These are phyloP conservation scores for Procambarus virginalis DNA, from an alignment of 1,140 invertebrate species.

Conservation along the genomic window DNA sequence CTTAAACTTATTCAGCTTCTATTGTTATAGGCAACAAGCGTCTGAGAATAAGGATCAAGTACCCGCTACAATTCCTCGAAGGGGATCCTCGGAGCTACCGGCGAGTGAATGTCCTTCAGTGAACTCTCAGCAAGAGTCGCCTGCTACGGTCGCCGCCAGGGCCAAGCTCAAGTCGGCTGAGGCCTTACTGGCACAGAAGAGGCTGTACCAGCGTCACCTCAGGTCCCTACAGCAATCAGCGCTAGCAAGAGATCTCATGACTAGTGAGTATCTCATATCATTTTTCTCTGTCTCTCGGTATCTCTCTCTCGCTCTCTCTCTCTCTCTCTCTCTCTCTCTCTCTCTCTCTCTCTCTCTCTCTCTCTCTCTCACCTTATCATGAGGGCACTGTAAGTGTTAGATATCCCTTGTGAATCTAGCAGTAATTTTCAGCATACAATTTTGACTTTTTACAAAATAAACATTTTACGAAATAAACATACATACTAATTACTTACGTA, in stretches of 20 bases:
- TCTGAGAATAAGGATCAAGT: conserved; percentile 32
- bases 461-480: too few species aligned
- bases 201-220: conserved; percentile 53
- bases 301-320: too few species aligned
- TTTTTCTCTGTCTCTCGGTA: too few species aligned
- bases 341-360: too few species aligned
- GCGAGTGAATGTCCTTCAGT: not conserved
- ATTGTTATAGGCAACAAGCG: conserved; percentile 44
- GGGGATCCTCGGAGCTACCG: not conserved
- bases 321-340: too few species aligned
- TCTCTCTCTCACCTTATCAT: too few species aligned
- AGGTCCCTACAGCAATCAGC: conserved; percentile 53
- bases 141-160: conserved; percentile 40
- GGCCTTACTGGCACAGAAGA: conserved; percentile 57
- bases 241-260: conserved; percentile 58
- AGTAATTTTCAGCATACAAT: too few species aligned
- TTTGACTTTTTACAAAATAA: too few species aligned
- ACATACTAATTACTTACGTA: too few species aligned
- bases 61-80: not conserved
- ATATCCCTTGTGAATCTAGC: too few species aligned
- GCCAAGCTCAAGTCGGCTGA: conserved; percentile 59
- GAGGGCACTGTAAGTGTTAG: too few species aligned
- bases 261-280: conserved; percentile 22
- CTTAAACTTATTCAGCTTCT: too few species aligned
- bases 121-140: conserved; percentile 30